phyloP scores from a whole-genome alignment of 1,140 invertebrate genomes.

The Parasteatoda tepidariorum region DNA sequence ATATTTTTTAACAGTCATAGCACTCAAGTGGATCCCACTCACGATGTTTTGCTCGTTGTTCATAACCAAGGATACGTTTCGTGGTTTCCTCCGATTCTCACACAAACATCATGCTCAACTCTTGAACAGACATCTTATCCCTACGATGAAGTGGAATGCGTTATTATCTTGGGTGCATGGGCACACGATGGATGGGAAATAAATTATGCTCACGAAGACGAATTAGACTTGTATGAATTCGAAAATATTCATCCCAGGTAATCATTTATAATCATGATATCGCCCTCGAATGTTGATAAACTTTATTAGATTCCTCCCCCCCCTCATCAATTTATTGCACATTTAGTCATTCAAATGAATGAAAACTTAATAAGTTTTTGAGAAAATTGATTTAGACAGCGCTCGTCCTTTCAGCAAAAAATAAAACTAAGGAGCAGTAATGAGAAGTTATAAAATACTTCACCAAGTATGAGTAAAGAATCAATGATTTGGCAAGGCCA shows the following conservation, averaged over 20 bases:
- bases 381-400: too few relatives aligned
- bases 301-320: too few relatives aligned
- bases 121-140: neutral
- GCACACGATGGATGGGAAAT: conserved; percentile 45
- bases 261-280: neutral
- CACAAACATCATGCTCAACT: conserved; percentile 16
- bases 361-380: neutral
- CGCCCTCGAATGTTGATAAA: neutral
- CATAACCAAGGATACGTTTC: neutral
- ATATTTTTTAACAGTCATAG: conserved; percentile 16
- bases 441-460: too few relatives aligned
- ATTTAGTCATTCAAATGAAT: neutral
- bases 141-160: conserved; percentile 2
- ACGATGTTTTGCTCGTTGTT: conserved; percentile 7
- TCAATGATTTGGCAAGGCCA: too few relatives aligned
- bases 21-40: conserved; percentile 19
- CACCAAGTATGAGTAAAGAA: too few relatives aligned
- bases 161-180: conserved; percentile 21
- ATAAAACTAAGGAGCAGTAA: too few relatives aligned
- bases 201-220: neutral
- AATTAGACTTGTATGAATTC: conserved; percentile 12
- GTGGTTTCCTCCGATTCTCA: conserved; percentile 29
- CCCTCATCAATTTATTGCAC: neutral
- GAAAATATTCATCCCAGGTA: conserved; percentile 27
- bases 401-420: too few relatives aligned